Conservation (phyloP, 2,113 vertebrate genomes). For the Addax nasomaculatus region DNA sequence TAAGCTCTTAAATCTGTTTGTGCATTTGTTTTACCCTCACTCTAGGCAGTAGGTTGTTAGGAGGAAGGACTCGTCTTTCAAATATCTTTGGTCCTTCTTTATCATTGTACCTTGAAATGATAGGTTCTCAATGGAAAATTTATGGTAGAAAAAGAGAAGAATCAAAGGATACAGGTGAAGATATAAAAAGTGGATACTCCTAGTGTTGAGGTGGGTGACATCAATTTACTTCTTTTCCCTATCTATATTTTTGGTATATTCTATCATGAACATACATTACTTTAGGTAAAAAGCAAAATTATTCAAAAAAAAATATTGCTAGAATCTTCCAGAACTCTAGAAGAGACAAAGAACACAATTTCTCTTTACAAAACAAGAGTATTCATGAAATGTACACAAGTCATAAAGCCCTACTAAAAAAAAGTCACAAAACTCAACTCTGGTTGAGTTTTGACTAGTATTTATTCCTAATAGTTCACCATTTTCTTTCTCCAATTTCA, state of each 20-base stretch:
- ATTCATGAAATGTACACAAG: background rate
- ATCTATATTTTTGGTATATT: background rate
- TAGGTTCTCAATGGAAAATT: background rate
- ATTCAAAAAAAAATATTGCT: background rate
- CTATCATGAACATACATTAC: background rate
- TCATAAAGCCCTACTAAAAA: background rate
- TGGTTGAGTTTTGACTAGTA: background rate
- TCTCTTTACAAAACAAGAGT: background rate
- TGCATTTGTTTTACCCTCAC: background rate
- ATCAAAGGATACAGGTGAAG: background rate
- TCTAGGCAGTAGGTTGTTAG: background rate
- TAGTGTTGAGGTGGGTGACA: background rate
- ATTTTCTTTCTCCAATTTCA: background rate
- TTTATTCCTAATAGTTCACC: background rate
- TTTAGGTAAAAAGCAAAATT: slow-evolving; percentile 4
- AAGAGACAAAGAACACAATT: background rate
- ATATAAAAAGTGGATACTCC: background rate
- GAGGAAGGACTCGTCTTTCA: background rate
- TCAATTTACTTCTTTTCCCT: background rate
- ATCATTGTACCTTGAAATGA: background rate
- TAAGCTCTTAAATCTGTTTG: background rate
- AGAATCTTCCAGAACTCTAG: background rate
- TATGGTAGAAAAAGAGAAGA: background rate
- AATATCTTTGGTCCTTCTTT: background rate
- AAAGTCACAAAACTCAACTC: background rate